Percentiles rank a stretch among this genome's conserved stretches.
Conservation (phyloP, 2,113 vertebrate species). For the Brienomyrus longianalis region DNA sequence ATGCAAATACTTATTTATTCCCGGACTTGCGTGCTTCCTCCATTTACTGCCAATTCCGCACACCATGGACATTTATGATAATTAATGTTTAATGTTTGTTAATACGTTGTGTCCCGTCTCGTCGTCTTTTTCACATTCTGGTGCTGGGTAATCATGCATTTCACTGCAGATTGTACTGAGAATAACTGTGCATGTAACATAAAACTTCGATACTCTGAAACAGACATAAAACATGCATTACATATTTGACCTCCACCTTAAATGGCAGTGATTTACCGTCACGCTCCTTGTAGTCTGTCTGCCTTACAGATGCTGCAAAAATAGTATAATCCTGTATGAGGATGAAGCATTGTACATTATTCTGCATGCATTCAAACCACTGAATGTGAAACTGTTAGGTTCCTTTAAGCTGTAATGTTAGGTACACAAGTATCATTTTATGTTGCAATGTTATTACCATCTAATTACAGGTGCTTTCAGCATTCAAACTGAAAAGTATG, state of each 20-base stretch:
- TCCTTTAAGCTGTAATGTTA: neutral
- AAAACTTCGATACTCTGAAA: neutral
- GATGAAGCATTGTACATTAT: neutral
- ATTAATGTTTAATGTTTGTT: neutral
- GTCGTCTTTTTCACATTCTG: neutral
- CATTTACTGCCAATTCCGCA: neutral
- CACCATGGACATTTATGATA: neutral
- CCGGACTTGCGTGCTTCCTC: neutral
- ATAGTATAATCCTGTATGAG: neutral
- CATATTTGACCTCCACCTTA: neutral
- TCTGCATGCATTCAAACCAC: neutral
- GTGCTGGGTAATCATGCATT: neutral
- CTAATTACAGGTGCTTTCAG: neutral
- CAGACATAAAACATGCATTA: neutral
- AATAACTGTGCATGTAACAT: neutral
- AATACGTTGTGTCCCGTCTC: neutral
- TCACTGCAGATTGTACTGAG: neutral
- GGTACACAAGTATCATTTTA: neutral
- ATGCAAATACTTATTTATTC: neutral
- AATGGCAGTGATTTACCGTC: neutral
- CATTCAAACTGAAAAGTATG: neutral
- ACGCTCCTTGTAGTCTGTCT: neutral
- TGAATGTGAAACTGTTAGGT: neutral
- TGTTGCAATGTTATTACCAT: neutral
- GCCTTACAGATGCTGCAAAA: neutral